phyloP scores from a whole-genome alignment of 2,888 invertebrate species.

The Digitonthophagus gazella region DNA sequence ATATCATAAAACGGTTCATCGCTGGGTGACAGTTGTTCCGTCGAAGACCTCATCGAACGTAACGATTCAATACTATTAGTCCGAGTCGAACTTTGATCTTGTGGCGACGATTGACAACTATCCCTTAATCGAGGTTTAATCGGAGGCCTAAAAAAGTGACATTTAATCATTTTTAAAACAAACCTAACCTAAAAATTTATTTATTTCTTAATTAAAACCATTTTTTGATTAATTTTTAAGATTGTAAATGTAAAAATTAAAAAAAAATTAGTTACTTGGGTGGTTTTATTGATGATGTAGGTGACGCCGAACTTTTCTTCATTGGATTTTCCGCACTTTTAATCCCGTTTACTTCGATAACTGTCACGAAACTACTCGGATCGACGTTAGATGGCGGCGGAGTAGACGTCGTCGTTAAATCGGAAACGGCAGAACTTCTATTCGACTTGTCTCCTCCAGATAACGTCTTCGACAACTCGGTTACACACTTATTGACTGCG shows the following conservation, averaged over 20 bases:
- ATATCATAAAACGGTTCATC: conserved; percentile 73
- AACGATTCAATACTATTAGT: conserved; percentile 47
- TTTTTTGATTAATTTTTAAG: not conserved
- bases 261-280: conserved; percentile 42
- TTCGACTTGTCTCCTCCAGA: conserved; percentile 21
- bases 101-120: conserved; percentile 31
- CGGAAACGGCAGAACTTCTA: conserved; percentile 19
- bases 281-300: conserved; percentile 39
- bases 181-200: no score
- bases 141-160: conserved; percentile 41
- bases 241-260: not conserved
- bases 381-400: conserved; percentile 42
- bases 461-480: conserved; percentile 59
- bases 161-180: not conserved
- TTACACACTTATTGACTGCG: conserved; percentile 66
- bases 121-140: conserved; percentile 42
- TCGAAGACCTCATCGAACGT: conserved; percentile 56
- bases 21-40: conserved; percentile 55
- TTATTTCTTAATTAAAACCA: not conserved
- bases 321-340: conserved; percentile 50
- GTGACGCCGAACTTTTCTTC: conserved; percentile 38
- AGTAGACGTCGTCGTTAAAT: conserved; percentile 22
- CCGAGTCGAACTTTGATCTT: conserved; percentile 41
- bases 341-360: conserved; percentile 84
- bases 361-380: conserved; percentile 75